Evolutionary conservation across 2,888 invertebrate species (phyloP).

Genomic region (Parnassius mnemosyne): DNA sequence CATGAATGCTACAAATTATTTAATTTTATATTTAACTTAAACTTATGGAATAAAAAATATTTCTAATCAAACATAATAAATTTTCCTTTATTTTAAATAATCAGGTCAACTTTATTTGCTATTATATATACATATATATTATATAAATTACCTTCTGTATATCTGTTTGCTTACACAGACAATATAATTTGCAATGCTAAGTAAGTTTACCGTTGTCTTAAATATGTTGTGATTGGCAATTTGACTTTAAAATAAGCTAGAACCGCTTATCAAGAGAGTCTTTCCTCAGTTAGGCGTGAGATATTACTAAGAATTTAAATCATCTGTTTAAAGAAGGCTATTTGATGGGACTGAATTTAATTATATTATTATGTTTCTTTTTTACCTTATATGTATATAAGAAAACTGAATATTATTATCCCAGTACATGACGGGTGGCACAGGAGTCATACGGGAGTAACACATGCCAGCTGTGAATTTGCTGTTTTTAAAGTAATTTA

Average conservation of each 20-base stretch:
- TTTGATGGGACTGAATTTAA: conserved; percentile 15
- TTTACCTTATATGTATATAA: not conserved
- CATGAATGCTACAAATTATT: too few relatives aligned
- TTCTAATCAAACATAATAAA: too few relatives aligned
- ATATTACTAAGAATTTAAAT: conserved; percentile 43
- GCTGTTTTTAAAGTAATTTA: too few relatives aligned
- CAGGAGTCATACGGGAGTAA: too few relatives aligned
- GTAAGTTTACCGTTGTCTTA: conserved; percentile 57
- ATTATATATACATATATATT: not conserved
- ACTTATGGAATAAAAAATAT: too few relatives aligned
- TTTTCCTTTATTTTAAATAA: too few relatives aligned
- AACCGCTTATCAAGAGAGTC: conserved; percentile 57
- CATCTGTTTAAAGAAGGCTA: conserved; percentile 21
- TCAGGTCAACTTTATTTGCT: not conserved
- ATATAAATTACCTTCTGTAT: conserved; percentile 27
- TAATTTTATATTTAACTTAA: too few relatives aligned
- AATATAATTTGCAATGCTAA: conserved; percentile 66
- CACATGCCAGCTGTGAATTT: too few relatives aligned
- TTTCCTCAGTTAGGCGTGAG: conserved; percentile 32
- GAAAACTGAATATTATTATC: too few relatives aligned
- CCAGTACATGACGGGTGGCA: too few relatives aligned
- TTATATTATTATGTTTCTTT: conserved; percentile 5
- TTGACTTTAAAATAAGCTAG: conserved; percentile 72
- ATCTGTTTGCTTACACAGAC: conserved; percentile 32
- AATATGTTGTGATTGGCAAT: conserved; percentile 69